phyloP scores from a whole-genome alignment of 2,888 invertebrate genomes.

The Laothoe populi region DNA sequence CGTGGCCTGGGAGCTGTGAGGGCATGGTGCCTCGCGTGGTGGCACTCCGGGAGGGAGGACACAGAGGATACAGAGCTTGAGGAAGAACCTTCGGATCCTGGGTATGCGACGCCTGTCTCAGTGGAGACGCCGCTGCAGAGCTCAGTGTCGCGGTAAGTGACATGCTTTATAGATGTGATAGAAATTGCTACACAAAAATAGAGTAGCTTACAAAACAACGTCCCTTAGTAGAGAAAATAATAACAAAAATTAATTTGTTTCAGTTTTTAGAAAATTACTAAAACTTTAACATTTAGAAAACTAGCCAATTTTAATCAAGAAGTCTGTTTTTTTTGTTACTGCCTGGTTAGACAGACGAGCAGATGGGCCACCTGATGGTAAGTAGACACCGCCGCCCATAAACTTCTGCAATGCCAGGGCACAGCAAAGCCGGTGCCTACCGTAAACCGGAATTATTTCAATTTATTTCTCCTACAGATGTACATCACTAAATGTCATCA shows the following conservation, averaged over 20 bases:
- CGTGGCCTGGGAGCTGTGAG: conserved; percentile 84
- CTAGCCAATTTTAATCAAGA: too few relatives aligned
- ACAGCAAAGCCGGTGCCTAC: too few relatives aligned
- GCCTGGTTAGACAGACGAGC: too few relatives aligned
- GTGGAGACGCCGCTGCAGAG: conserved; percentile 95
- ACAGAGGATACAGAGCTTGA: conserved; percentile 91
- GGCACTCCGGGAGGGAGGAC: conserved; percentile 94
- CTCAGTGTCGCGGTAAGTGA: conserved; percentile 89
- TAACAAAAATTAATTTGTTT: background rate
- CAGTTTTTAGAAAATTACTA: conserved; percentile 14
- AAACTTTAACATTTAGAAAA: too few relatives aligned
- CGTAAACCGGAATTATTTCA: too few relatives aligned
- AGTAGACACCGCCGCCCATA: too few relatives aligned
- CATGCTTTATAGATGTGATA: background rate
- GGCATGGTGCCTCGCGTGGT: conserved; percentile 95
- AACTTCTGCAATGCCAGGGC: too few relatives aligned
- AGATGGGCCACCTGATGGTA: too few relatives aligned
- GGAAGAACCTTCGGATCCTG: conserved; percentile 91
- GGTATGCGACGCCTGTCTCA: conserved; percentile 92
- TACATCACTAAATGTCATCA: conserved; percentile 93
- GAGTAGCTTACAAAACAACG: too few relatives aligned
- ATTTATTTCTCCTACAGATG: conserved; percentile 81
- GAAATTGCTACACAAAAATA: too few relatives aligned
- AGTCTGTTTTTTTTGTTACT: too few relatives aligned
- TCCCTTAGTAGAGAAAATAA: too few relatives aligned